These are phyloP conservation scores for Calycopis cecrops DNA, from an alignment of 1,140 invertebrate genomes.

Conservation along the genomic window DNA sequence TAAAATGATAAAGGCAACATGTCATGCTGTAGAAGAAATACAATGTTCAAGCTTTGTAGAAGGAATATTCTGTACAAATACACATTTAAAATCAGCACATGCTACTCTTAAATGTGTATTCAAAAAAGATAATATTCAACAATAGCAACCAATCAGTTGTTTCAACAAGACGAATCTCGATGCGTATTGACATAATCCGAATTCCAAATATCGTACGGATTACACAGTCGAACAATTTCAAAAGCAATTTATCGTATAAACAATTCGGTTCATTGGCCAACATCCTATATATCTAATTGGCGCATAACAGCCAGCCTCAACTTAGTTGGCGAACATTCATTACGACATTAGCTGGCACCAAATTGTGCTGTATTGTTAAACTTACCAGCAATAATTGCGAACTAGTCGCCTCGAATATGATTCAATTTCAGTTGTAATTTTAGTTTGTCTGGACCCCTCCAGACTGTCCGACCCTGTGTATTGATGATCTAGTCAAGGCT, in stretches of 20 bases:
- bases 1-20: no score
- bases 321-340: constrained; percentile 29
- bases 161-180: constrained; percentile 13
- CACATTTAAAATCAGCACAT: no score
- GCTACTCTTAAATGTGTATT: no score
- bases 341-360: constrained; percentile 30
- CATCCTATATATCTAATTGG: constrained; percentile 26
- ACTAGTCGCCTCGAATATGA: constrained; percentile 5
- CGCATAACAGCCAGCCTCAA: constrained; percentile 28
- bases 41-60: no score
- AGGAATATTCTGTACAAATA: no score
- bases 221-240: constrained; percentile 10
- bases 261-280: constrained; percentile 17
- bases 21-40: no score
- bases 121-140: not conserved
- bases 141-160: constrained; percentile 7
- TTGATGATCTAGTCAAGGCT: no score
- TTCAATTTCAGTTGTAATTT: not conserved
- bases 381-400: constrained; percentile 18
- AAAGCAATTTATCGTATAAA: constrained; percentile 18
- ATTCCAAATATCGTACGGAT: constrained; percentile 9
- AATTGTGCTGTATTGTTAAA: constrained; percentile 34
- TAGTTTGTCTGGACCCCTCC: not conserved
- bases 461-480: no score
- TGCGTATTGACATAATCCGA: constrained; percentile 13